A percentile compares a stretch with the other conserved stretches of the same genome.
phyloP scores from a whole-genome alignment of 2,888 invertebrate genomes.

The Troides helena region DNA sequence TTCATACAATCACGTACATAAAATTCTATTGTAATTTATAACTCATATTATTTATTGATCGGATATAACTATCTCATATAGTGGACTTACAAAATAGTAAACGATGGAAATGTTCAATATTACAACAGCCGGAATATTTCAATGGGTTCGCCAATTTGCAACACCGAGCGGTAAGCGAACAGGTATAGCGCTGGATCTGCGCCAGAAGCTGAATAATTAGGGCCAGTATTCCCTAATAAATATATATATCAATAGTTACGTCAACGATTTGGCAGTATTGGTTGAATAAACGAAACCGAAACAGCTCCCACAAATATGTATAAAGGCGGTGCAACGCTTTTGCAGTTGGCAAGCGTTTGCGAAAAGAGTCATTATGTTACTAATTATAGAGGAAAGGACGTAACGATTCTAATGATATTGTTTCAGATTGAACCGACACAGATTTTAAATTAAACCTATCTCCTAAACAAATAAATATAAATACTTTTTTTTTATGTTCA shows the following conservation, averaged over 20 bases:
- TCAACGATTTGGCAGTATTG: conserved; percentile 24
- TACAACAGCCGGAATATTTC: conserved; percentile 16
- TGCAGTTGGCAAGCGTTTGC: conserved; percentile 19
- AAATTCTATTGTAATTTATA: too few relatives aligned
- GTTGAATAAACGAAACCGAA: conserved; percentile 16
- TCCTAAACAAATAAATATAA: too few relatives aligned
- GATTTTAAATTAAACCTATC: not conserved
- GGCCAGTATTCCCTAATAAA: conserved; percentile 26
- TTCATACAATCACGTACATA: too few relatives aligned
- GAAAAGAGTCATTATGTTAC: conserved; percentile 7
- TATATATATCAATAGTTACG: conserved; percentile 25
- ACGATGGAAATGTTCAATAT: not conserved
- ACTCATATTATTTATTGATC: too few relatives aligned
- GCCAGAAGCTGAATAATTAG: conserved; percentile 21
- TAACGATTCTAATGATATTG: conserved; percentile 1
- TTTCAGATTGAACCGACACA: not conserved
- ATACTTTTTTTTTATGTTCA: too few relatives aligned
- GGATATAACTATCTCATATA: too few relatives aligned
- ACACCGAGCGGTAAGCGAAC: conserved; percentile 5
- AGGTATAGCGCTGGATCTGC: conserved; percentile 25
- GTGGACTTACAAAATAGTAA: too few relatives aligned
- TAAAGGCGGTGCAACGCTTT: conserved; percentile 12
- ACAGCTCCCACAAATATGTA: conserved; percentile 26
- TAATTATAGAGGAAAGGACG: conserved; percentile 20
- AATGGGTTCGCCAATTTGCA: conserved; percentile 20